phyloP scores from a whole-genome alignment of 2,888 invertebrate species.

The Shargacucullia verbasci region DNA sequence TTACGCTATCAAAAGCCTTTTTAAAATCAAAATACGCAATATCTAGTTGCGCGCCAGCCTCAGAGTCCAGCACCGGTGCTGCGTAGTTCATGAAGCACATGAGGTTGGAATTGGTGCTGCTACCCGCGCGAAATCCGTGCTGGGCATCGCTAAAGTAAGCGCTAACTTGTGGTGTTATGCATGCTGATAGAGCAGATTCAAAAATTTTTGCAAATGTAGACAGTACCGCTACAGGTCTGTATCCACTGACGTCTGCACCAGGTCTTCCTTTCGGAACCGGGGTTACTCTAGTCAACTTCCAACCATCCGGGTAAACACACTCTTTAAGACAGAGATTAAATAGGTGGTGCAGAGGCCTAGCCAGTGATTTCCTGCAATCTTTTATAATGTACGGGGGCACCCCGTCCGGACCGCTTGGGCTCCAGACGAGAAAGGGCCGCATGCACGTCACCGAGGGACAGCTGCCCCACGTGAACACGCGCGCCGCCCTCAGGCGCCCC shows the following conservation, averaged over 20 bases:
- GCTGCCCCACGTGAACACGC: conserved; percentile 10
- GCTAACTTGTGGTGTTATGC: not conserved
- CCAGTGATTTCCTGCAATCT: not conserved
- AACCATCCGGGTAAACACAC: too few species aligned
- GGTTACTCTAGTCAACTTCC: not conserved
- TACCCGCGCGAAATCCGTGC: not conserved
- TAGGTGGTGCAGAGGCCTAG: not conserved
- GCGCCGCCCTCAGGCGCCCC: conserved; percentile 1
- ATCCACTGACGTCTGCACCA: not conserved
- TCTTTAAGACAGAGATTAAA: too few species aligned
- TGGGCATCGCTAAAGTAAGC: not conserved
- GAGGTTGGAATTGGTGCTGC: not conserved
- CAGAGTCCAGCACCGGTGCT: not conserved
- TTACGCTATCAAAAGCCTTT: conserved; percentile 10
- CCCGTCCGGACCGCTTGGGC: not conserved
- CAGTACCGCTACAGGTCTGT: not conserved
- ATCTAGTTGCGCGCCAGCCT: conserved; percentile 7
- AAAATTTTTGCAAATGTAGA: not conserved
- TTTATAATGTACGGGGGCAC: not conserved
- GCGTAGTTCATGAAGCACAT: too few species aligned
- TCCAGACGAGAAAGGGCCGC: not conserved
- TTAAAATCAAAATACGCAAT: conserved; percentile 17
- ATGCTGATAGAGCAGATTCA: not conserved
- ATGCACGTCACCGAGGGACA: too few species aligned
- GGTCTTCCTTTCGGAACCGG: not conserved